Conservation (phyloP, 2,888 invertebrate species). For the Phasia obesa region DNA sequence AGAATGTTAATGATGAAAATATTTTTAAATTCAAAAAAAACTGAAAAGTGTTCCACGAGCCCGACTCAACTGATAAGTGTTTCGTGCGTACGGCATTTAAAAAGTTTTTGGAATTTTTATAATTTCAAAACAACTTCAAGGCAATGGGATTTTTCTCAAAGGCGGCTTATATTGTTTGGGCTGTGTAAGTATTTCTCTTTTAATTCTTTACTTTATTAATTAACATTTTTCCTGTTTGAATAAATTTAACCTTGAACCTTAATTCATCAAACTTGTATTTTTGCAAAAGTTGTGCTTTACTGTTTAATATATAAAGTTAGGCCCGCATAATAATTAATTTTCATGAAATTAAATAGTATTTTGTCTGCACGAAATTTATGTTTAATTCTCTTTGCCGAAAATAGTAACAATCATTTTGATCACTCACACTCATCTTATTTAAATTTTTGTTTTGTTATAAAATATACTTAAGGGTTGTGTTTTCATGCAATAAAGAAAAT, state of each 20-base stretch:
- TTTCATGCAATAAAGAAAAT: no score
- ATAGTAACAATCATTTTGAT: no score
- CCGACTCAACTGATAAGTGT: conserved; percentile 31
- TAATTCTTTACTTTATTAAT: conserved; percentile 14
- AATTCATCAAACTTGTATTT: conserved; percentile 24
- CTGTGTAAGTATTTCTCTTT: conserved; percentile 86
- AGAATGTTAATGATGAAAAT: conserved; percentile 63
- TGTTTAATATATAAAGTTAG: background rate
- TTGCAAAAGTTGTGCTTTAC: background rate
- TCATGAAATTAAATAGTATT: no score
- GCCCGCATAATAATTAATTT: conserved; percentile 42
- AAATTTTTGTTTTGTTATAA: no score
- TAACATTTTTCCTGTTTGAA: conserved; percentile 19
- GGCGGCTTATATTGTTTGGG: conserved; percentile 90
- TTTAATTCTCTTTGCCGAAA: no score
- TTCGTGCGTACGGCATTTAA: conserved; percentile 6
- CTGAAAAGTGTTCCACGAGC: conserved; percentile 41
- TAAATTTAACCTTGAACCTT: conserved; percentile 46
- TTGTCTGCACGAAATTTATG: no score
- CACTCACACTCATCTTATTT: no score
- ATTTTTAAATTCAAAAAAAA: conserved; percentile 12
- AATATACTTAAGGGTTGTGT: no score
- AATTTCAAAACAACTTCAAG: conserved; percentile 50
- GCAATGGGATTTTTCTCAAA: conserved; percentile 90
- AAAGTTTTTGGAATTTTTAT: conserved; percentile 54